Evolutionary conservation across 2,113 vertebrate species (phyloP), one percentile per base, ranked within the genome.

Genomic region (Myiopsitta monachus): DNA sequence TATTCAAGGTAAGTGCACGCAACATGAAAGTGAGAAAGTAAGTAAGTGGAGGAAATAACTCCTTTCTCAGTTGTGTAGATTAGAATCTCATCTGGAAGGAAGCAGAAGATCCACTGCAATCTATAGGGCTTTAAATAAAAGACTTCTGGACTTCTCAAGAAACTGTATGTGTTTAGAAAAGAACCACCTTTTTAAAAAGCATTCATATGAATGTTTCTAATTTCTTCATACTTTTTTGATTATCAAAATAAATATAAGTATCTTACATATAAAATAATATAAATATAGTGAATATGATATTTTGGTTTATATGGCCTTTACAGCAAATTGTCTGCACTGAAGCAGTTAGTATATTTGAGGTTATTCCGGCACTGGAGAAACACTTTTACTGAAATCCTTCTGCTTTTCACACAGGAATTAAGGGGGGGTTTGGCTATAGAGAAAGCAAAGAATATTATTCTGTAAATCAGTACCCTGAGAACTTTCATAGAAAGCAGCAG

Each of bases 361-460:
- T 52, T 69, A 52, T 83, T 81, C 43, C 74, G 30, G 7, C 22
- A 36, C 39, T 36, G 7, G 26, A 88, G 3, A 88, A 90, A 52
- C 44, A 12, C 10, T 95, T 83, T 80, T 44, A 43, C 22, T 26
- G 18, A 74, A 22, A 52, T 61, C 4, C 3, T 86, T 92, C 36
- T 39, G 18, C 16, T 86, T 69, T 81, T 70, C 59, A 66, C 3
- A n/a, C 8, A 62, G 66, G 24, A 74, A 73, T 62, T 83, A 83
- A 75, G 5, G 18, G 2, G 2, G 2, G 2, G 1, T 18, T 41
- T 87, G 21, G 18, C 38, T 33, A 28, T 4, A n/a, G 17, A 78
- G 10, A 69, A 55, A 76, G 21, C 21, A 55, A 67, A 43, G 22
- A 68, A 27, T 38, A 41, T 55, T 73, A 33, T 63, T 80, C 21